Base-by-base conservation (phyloP, 2,888 invertebrate species). In the Drosophila nr. medialis region DNA sequence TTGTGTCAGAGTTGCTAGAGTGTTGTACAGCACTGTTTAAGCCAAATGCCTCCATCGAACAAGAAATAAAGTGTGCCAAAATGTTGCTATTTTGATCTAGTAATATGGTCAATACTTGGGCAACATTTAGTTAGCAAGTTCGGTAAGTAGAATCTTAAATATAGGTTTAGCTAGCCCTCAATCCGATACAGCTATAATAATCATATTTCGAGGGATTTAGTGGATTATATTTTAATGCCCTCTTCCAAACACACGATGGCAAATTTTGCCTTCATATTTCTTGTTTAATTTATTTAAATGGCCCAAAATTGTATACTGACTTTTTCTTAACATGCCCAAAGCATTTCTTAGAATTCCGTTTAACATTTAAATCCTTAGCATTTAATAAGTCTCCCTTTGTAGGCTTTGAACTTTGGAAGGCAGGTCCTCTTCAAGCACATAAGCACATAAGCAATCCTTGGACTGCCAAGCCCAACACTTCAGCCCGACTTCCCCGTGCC, bases 391-490 rank as follows among this genome's bases (percentile, higher is more conserved):
- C 53, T 21, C 15, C 13, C 13, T 24, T 65, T 36, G 34, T 11
- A 36, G 45, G 18, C 15, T 40, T 21, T 4, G 13, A 32, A 18
- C 21, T 32, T 51, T 40, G 13, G n/a, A 30, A 15, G 36, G 4
- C 27, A 4, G 7, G 29, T 10, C n/a, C n/a, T 38, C n/a, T 13
- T 34, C n/a, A 27, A n/a, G 34, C 27, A 51, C 15, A 36, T 15
- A 40, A 27, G 32, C 24, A 58, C 32, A 53, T 29, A 7, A 29
- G 36, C 1, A 38, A 27, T 59, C 21, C 38, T 53, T 53, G 32
- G 32, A 48, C 21, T 30, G n/a, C 29, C 30, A 38, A 34, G 36
- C 32, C 29, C 38, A 38, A 71, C 27, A 34, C 29, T 34, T 59
- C 21, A 42, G 36, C 53, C 8, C n/a, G 54, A 24, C 54, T 36